These are phyloP conservation scores for Syngnathus rostellatus DNA, from an alignment of 2,797 vertebrate genomes.

Conservation along the genomic window DNA sequence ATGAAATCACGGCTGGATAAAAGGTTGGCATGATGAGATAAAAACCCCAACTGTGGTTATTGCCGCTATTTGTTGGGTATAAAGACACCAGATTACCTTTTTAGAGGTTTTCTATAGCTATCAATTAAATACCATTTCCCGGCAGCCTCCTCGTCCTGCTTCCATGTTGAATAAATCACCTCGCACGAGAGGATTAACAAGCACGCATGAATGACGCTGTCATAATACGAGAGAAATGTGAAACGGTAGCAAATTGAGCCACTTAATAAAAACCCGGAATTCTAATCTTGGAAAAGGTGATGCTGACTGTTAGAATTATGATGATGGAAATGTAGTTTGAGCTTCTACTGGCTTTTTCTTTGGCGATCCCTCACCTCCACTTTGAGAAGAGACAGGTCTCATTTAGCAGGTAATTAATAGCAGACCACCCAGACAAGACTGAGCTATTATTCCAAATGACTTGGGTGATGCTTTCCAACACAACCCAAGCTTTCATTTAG, in stretches of 20 bases:
- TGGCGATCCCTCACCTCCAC: constrained; percentile 58
- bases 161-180: constrained; percentile 87
- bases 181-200: constrained; percentile 78
- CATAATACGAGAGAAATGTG: constrained; percentile 81
- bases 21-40: constrained; percentile 46
- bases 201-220: constrained; percentile 74
- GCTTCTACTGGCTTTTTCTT: constrained; percentile 67
- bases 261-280: constrained; percentile 85
- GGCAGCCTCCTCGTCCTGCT: constrained; percentile 69
- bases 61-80: constrained; percentile 27
- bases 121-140: constrained; percentile 83
- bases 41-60: constrained; percentile 32
- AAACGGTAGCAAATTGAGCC: constrained; percentile 85
- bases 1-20: constrained; percentile 53
- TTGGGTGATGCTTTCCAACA: constrained; percentile 87
- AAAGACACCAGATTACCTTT: constrained; percentile 58
- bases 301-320: constrained; percentile 81
- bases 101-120: constrained; percentile 70
- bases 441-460: constrained; percentile 92
- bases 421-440: constrained; percentile 78
- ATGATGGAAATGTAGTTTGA: constrained; percentile 88
- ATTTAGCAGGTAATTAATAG: constrained; percentile 76
- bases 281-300: constrained; percentile 74
- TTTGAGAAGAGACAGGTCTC: constrained; percentile 68
- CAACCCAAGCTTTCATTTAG: constrained; percentile 94